These are phyloP conservation scores for human (Homo sapiens) DNA, from an alignment of 2,113 vertebrate species.

Conservation along the genomic window DNA sequence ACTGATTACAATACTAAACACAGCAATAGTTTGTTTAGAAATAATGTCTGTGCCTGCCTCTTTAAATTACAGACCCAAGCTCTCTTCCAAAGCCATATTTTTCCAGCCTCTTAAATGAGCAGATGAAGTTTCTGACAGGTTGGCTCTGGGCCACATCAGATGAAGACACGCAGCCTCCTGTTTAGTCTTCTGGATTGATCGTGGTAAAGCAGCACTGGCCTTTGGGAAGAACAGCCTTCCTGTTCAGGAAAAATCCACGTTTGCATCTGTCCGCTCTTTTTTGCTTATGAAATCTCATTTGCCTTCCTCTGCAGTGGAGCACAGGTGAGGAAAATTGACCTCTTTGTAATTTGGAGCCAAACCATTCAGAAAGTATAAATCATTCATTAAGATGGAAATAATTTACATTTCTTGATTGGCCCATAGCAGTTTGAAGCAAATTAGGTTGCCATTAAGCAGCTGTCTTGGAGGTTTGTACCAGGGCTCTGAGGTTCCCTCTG, in stretches of 20 bases:
- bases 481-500: not conserved
- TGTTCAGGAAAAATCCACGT: not conserved
- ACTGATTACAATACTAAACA: not conserved
- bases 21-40: slow-evolving; percentile 40
- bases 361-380: not conserved
- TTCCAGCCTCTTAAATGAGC: not conserved
- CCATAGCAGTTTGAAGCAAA: not conserved
- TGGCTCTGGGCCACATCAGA: not conserved
- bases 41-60: not conserved
- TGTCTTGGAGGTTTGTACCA: not conserved
- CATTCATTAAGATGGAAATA: not conserved
- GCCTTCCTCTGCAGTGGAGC: not conserved
- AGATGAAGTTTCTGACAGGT: not conserved
- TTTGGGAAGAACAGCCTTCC: not conserved
- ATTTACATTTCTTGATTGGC: not conserved
- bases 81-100: not conserved
- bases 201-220: not conserved
- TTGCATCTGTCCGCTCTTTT: not conserved
- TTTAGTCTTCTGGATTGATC: not conserved
- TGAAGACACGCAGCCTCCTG: slow-evolving; percentile 13
- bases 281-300: not conserved
- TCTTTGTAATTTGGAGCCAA: not conserved
- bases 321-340: not conserved
- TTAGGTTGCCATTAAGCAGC: not conserved
- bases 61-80: not conserved